Evolutionary conservation across 1,140 invertebrate genomes (phyloP).

Genomic region (Sesamia nonagrioides): DNA sequence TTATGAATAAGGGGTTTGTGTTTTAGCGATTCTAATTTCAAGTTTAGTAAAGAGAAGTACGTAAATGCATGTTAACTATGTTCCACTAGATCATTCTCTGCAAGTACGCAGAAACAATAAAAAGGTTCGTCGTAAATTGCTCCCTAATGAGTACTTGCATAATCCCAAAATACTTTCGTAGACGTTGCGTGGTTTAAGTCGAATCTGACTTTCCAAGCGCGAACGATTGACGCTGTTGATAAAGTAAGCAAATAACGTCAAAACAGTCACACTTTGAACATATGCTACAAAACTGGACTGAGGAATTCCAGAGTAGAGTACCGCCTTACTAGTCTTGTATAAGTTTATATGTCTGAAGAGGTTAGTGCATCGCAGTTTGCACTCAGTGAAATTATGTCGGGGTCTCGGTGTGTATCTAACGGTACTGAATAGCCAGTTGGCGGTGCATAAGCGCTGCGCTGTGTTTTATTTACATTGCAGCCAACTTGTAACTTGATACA

Average conservation of each 20-base stretch:
- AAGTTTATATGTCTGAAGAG: slow-evolving; percentile 49
- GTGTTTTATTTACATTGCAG: slow-evolving; percentile 59
- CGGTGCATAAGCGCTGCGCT: slow-evolving; percentile 55
- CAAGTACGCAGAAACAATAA: slow-evolving; percentile 14
- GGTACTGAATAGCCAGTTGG: slow-evolving; percentile 59
- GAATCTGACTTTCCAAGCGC: slow-evolving; percentile 39
- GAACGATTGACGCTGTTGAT: slow-evolving; percentile 28
- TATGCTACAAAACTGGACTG: slow-evolving; percentile 39
- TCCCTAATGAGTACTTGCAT: slow-evolving; percentile 24
- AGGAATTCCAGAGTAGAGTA: slow-evolving; percentile 41
- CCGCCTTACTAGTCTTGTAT: slow-evolving; percentile 28
- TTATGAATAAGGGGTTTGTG: too few species aligned
- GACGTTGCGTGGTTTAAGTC: not conserved
- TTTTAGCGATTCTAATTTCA: too few species aligned
- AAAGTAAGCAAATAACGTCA: slow-evolving; percentile 35
- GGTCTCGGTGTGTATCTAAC: slow-evolving; percentile 59
- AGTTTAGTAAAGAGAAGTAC: too few species aligned
- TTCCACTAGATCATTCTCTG: too few species aligned
- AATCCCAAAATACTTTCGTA: slow-evolving; percentile 27
- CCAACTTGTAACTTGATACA: slow-evolving; percentile 52
- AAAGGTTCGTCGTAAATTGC: slow-evolving; percentile 21
- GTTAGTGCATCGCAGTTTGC: slow-evolving; percentile 61
- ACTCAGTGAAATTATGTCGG: slow-evolving; percentile 62
- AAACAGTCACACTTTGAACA: slow-evolving; percentile 38
- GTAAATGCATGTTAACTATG: too few species aligned